Percentiles rank a stretch among this genome's conserved stretches.
These are phyloP conservation scores for Anthophora plumipes DNA, from an alignment of 2,888 invertebrate species.

Conservation along the genomic window DNA sequence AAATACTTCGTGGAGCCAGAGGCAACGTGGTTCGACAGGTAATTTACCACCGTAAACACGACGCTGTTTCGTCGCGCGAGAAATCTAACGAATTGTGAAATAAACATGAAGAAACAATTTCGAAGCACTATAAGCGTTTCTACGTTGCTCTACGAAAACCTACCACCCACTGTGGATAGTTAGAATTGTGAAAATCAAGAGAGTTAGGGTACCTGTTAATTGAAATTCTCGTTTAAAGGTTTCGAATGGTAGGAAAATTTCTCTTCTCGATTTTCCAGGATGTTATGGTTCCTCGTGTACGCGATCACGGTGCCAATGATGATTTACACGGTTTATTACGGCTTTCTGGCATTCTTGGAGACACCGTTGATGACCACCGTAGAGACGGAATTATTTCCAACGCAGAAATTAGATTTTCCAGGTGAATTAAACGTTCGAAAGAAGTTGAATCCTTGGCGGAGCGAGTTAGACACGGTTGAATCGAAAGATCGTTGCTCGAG, in stretches of 20 bases:
- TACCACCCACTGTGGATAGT: too few relatives aligned
- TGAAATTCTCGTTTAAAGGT: too few relatives aligned
- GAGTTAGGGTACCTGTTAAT: too few relatives aligned
- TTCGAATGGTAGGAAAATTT: neutral
- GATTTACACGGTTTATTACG: conserved; percentile 26
- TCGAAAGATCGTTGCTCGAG: conserved; percentile 8
- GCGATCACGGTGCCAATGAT: conserved; percentile 27
- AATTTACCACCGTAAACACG: too few relatives aligned
- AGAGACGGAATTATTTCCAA: conserved; percentile 18
- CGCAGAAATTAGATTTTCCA: conserved; percentile 36
- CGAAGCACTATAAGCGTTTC: neutral
- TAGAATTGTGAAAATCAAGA: too few relatives aligned
- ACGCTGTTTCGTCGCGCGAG: too few relatives aligned
- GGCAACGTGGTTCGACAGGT: conserved; percentile 76
- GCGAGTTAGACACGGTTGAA: neutral
- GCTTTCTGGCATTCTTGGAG: conserved; percentile 19
- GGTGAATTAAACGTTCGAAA: conserved; percentile 14
- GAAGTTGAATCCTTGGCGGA: neutral
- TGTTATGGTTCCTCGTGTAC: conserved; percentile 45
- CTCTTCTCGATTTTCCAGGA: conserved; percentile 16
- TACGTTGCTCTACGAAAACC: neutral
- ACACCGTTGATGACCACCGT: conserved; percentile 35
- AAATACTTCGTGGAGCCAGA: conserved; percentile 72
- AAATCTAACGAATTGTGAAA: neutral
- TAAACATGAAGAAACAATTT: neutral